These are phyloP conservation scores for Drosophila neocordata DNA, from an alignment of 1,140 invertebrate genomes.

Conservation along the genomic window DNA sequence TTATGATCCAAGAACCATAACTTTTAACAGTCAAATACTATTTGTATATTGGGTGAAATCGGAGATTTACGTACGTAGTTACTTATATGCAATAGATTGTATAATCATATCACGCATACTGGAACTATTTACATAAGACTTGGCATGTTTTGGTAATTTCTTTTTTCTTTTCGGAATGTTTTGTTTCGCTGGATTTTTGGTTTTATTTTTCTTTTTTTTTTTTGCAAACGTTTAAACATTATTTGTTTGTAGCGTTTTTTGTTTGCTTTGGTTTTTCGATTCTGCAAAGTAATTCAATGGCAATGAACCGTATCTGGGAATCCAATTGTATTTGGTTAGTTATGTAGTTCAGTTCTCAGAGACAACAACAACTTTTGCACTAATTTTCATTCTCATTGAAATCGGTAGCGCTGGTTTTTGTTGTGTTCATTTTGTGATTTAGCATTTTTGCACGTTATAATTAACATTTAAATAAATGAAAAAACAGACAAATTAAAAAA, in stretches of 20 bases:
- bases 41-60: conserved; percentile 12
- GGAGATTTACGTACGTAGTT: neutral
- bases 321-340: conserved; percentile 49
- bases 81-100: conserved; percentile 27
- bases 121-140: conserved; percentile 50
- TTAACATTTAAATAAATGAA: conserved; percentile 48
- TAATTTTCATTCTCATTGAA: conserved; percentile 62
- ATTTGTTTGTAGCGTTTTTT: conserved; percentile 14
- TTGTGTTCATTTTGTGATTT: conserved; percentile 31
- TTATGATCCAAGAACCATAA: conserved; percentile 41
- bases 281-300: conserved; percentile 67
- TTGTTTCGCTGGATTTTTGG: conserved; percentile 2
- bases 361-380: conserved; percentile 42
- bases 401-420: conserved; percentile 18
- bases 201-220: neutral
- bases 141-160: conserved; percentile 48
- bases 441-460: conserved; percentile 73
- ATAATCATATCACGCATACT: conserved; percentile 50
- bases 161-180: neutral
- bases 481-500: conserved; percentile 2
- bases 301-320: conserved; percentile 71
- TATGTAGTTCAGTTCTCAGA: conserved; percentile 48
- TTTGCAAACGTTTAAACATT: conserved; percentile 13
- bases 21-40: neutral
- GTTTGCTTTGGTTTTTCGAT: conserved; percentile 31